These are phyloP conservation scores for Lymantria monacha DNA, from an alignment of 2,888 invertebrate species.

Conservation along the genomic window DNA sequence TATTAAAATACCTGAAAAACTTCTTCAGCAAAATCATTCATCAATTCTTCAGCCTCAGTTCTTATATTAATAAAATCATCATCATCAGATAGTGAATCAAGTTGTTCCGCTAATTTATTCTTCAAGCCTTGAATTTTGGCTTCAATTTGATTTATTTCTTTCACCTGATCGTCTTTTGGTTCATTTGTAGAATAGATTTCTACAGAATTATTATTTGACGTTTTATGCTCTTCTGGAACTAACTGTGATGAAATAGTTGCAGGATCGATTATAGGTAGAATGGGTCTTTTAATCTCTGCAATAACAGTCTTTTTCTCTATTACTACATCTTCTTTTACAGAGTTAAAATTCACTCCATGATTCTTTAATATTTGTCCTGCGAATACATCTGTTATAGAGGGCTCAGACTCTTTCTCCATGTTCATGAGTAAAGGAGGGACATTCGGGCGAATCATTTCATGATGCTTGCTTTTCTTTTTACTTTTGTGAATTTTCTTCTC, in stretches of 20 bases:
- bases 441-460: conserved; percentile 70
- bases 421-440: conserved; percentile 75
- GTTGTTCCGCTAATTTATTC: conserved; percentile 68
- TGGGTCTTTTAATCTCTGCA: conserved; percentile 54
- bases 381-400: conserved; percentile 84
- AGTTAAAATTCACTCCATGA: conserved; percentile 65
- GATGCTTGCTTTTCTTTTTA: conserved; percentile 68
- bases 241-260: conserved; percentile 56
- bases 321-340: conserved; percentile 47
- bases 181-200: conserved; percentile 11
- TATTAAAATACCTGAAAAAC: conserved; percentile 60
- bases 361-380: conserved; percentile 83
- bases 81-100: conserved; percentile 83
- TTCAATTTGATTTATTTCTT: conserved; percentile 80
- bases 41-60: conserved; percentile 83
- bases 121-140: conserved; percentile 81
- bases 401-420: conserved; percentile 73
- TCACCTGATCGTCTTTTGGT: conserved; percentile 57
- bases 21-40: conserved; percentile 78
- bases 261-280: conserved; percentile 72
- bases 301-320: conserved; percentile 49
- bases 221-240: conserved; percentile 42
- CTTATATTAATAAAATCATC: conserved; percentile 86
- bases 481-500: conserved; percentile 71
- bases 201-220: conserved; percentile 1